These are phyloP conservation scores for Anas bahamensis DNA, from an alignment of 2,797 vertebrate species.

Conservation along the genomic window DNA sequence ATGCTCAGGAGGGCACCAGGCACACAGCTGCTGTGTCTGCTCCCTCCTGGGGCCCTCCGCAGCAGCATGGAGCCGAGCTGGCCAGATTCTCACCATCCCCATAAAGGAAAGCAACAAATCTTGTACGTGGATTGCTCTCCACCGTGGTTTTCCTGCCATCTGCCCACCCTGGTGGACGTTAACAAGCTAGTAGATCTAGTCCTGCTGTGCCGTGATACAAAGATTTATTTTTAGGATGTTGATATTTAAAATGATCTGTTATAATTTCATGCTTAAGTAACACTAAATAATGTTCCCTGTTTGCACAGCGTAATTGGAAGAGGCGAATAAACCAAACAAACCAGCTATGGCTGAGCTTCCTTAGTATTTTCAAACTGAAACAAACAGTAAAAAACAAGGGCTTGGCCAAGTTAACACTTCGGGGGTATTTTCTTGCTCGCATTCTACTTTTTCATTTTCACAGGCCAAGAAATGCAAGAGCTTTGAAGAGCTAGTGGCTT, in stretches of 20 bases:
- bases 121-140: background rate
- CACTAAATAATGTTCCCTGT: constrained; percentile 79
- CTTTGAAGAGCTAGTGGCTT: constrained; percentile 40
- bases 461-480: constrained; percentile 18
- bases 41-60: background rate
- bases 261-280: constrained; percentile 85
- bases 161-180: constrained; percentile 63
- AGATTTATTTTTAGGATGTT: constrained; percentile 81
- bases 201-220: constrained; percentile 75
- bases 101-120: background rate
- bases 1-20: background rate
- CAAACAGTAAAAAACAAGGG: constrained; percentile 25
- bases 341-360: constrained; percentile 54
- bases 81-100: background rate
- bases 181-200: constrained; percentile 74
- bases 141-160: constrained; percentile 44
- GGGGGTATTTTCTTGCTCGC: constrained; percentile 24
- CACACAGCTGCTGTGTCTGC: background rate
- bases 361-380: constrained; percentile 33
- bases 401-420: constrained; percentile 42
- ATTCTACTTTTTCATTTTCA: constrained; percentile 29
- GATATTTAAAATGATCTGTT: constrained; percentile 82
- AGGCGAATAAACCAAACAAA: constrained; percentile 74
- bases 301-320: constrained; percentile 80
- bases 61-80: accelerated